A percentile compares a stretch with the other conserved stretches of the same genome.
phyloP scores from a whole-genome alignment of 2,797 vertebrate species.

The Halcyon smyrnensis region DNA sequence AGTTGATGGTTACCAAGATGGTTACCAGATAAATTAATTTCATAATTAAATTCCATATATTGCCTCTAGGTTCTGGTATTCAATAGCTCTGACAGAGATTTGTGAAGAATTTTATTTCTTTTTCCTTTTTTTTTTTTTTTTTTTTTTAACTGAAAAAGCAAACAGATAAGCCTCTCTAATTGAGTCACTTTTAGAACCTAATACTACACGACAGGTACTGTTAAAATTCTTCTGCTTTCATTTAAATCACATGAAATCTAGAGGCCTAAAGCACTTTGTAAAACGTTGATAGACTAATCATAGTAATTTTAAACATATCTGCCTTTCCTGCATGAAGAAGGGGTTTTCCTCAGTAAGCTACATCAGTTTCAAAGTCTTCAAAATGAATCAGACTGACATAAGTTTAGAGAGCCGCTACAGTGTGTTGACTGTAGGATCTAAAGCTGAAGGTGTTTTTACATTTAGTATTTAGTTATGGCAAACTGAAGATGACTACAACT shows the following conservation, averaged over 20 bases:
- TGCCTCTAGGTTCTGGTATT: not conserved
- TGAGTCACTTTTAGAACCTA: not conserved
- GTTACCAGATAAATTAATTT: not conserved
- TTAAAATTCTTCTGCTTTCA: not conserved
- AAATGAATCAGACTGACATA: not conserved
- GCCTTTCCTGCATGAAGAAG: not conserved
- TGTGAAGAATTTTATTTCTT: not conserved
- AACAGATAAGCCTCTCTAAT: not conserved
- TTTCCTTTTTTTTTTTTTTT: not conserved
- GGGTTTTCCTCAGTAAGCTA: not conserved
- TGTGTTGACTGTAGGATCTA: not conserved
- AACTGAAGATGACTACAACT: not conserved
- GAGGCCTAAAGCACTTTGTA: not conserved
- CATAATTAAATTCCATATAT: not conserved
- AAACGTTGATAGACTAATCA: not conserved
- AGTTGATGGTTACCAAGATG: not conserved
- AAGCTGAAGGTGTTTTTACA: not conserved
- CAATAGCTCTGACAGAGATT: not conserved
- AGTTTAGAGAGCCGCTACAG: not conserved
- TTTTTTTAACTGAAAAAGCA: not conserved
- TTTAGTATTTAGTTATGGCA: not conserved
- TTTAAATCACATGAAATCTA: slow-evolving; percentile 12
- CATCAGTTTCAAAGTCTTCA: not conserved
- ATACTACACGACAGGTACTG: not conserved
- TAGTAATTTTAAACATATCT: not conserved